phyloP scores from a whole-genome alignment of 2,797 vertebrate genomes.

The Cephalopachus bancanus region DNA sequence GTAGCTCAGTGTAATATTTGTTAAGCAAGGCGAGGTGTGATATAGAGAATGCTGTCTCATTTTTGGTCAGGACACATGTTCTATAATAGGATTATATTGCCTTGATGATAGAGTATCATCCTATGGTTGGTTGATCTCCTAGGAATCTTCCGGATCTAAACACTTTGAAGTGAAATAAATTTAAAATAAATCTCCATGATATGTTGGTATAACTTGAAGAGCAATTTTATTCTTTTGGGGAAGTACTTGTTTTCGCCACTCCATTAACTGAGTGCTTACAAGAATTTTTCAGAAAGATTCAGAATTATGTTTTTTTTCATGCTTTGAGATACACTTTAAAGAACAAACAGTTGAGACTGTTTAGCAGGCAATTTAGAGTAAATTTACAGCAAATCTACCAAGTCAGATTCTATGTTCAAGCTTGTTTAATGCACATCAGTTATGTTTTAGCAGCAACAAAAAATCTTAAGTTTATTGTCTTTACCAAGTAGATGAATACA shows the following conservation, averaged over 20 bases:
- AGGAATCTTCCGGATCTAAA: slow-evolving; percentile 45
- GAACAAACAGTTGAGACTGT: slow-evolving; percentile 7
- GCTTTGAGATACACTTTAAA: slow-evolving; percentile 27
- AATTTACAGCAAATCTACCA: slow-evolving; percentile 50
- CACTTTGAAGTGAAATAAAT: slow-evolving; percentile 51
- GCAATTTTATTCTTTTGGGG: slow-evolving; percentile 21
- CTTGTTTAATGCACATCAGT: background rate
- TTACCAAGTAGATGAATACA: slow-evolving; percentile 48
- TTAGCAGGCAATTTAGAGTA: slow-evolving; percentile 8
- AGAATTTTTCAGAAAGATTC: slow-evolving; percentile 47
- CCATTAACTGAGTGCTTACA: background rate
- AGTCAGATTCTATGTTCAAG: background rate
- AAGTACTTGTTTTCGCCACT: slow-evolving; percentile 13
- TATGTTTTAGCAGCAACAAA: background rate
- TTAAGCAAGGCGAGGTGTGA: background rate
- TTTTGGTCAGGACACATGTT: slow-evolving; percentile 5
- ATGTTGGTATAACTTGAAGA: slow-evolving; percentile 16
- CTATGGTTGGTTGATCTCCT: slow-evolving; percentile 28
- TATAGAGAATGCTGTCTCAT: background rate
- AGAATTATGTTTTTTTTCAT: slow-evolving; percentile 39
- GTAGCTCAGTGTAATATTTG: background rate
- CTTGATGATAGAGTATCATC: slow-evolving; percentile 29
- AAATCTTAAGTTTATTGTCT: slow-evolving; percentile 52
- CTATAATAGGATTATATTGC: slow-evolving; percentile 2
- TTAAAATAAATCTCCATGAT: slow-evolving; percentile 40